Conservation (phyloP, 1,140 invertebrate genomes). For the Bombyx mandarina region DNA sequence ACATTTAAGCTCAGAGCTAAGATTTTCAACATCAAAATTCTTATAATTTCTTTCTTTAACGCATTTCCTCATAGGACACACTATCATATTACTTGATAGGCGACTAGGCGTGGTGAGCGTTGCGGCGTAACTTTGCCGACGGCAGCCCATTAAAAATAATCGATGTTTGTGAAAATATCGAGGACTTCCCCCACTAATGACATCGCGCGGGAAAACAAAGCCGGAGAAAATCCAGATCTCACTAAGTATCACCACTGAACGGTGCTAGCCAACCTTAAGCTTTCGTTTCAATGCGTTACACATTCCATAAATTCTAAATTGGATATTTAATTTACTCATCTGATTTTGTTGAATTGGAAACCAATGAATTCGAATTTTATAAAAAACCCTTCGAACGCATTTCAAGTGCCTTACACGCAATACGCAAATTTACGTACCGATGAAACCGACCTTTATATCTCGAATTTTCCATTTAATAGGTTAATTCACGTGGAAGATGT, state of each 20-base stretch:
- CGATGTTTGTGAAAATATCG: constrained; percentile 63
- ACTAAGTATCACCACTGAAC: no score
- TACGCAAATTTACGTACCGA: not conserved
- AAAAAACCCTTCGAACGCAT: not conserved
- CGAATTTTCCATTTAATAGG: constrained; percentile 55
- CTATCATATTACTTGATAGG: constrained; percentile 30
- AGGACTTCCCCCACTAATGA: constrained; percentile 66
- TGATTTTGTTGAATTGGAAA: no score
- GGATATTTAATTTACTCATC: no score
- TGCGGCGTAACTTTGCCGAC: constrained; percentile 37
- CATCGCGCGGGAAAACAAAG: constrained; percentile 56
- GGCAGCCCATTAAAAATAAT: constrained; percentile 67
- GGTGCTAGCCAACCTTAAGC: no score
- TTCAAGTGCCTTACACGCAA: constrained; percentile 7
- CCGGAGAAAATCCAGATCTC: not conserved
- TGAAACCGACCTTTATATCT: no score
- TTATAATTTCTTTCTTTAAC: no score
- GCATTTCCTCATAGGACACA: constrained; percentile 2
- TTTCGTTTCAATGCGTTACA: no score
- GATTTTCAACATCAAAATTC: no score
- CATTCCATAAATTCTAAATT: no score
- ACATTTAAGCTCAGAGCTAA: no score
- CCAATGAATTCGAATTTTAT: no score
- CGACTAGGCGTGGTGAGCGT: constrained; percentile 1
- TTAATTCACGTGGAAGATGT: constrained; percentile 64